phyloP scores from a whole-genome alignment of 2,888 invertebrate species.

The Lysandra coridon region DNA sequence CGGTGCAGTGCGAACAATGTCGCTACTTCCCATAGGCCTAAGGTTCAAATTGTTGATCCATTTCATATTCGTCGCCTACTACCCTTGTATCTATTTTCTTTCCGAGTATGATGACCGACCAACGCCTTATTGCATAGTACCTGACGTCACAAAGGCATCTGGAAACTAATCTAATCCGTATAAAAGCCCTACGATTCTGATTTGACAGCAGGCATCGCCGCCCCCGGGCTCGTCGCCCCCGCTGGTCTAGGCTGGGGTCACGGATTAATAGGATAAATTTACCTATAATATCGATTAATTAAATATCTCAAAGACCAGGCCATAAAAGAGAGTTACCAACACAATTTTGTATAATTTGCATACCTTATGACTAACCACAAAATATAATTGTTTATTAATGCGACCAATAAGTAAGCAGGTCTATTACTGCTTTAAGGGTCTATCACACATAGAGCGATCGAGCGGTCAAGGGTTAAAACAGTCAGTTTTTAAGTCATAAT shows the following conservation, averaged over 20 bases:
- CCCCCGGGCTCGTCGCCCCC: slow-evolving; percentile 36
- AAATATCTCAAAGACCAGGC: not conserved
- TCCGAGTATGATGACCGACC: slow-evolving; percentile 43
- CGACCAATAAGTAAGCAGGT: too few relatives aligned
- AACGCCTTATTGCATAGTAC: slow-evolving; percentile 46
- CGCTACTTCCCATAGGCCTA: slow-evolving; percentile 48
- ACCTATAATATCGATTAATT: not conserved
- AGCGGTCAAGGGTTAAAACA: too few relatives aligned
- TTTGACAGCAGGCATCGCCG: slow-evolving; percentile 47
- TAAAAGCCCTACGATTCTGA: slow-evolving; percentile 59
- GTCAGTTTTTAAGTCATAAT: too few relatives aligned
- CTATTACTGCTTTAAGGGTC: too few relatives aligned
- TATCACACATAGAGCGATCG: too few relatives aligned
- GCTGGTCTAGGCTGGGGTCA: slow-evolving; percentile 37
- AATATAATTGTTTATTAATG: too few relatives aligned
- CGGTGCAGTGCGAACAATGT: slow-evolving; percentile 54
- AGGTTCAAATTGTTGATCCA: slow-evolving; percentile 41
- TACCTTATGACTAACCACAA: not conserved
- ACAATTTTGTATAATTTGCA: not conserved
- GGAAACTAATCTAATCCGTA: slow-evolving; percentile 43
- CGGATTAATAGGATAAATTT: slow-evolving; percentile 18
- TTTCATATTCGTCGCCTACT: slow-evolving; percentile 38
- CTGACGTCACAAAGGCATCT: slow-evolving; percentile 59
- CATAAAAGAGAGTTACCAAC: slow-evolving; percentile 13
- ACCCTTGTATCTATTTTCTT: slow-evolving; percentile 43